Evolutionary conservation across 2,113 vertebrate genomes (phyloP).

Genomic region (Aepyceros melampus): DNA sequence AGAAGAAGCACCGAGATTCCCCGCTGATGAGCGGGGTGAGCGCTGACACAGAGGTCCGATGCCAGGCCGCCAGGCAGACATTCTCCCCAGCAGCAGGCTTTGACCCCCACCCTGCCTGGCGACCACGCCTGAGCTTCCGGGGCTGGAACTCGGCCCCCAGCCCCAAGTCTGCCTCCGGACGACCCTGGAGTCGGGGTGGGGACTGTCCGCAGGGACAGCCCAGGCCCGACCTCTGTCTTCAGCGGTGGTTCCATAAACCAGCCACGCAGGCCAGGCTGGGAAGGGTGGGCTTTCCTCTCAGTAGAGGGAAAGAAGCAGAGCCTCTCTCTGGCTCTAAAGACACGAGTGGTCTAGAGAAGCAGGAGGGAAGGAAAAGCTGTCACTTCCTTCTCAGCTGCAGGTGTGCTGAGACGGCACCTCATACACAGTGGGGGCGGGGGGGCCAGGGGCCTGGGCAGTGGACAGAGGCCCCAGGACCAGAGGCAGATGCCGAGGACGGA

Average conservation of each 20-base stretch:
- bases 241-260: background rate
- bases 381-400: no score
- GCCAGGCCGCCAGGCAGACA: rapidly evolving
- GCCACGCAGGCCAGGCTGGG: background rate
- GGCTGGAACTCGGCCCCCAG: background rate
- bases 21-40: rapidly evolving
- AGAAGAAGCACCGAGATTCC: no score
- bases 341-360: background rate
- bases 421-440: background rate
- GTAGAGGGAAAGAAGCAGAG: background rate
- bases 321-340: background rate
- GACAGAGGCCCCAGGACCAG: background rate
- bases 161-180: slow-evolving; percentile 41
- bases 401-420: background rate
- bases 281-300: background rate
- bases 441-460: background rate
- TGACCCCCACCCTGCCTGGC: no score
- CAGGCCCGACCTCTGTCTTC: background rate
- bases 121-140: rapidly evolving
- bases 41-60: rapidly evolving
- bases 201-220: background rate
- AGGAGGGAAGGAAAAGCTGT: background rate
- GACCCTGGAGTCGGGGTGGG: background rate
- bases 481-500: background rate
- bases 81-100: background rate